These are phyloP conservation scores for Phlogophora meticulosa DNA, from an alignment of 2,888 invertebrate genomes.

Conservation along the genomic window DNA sequence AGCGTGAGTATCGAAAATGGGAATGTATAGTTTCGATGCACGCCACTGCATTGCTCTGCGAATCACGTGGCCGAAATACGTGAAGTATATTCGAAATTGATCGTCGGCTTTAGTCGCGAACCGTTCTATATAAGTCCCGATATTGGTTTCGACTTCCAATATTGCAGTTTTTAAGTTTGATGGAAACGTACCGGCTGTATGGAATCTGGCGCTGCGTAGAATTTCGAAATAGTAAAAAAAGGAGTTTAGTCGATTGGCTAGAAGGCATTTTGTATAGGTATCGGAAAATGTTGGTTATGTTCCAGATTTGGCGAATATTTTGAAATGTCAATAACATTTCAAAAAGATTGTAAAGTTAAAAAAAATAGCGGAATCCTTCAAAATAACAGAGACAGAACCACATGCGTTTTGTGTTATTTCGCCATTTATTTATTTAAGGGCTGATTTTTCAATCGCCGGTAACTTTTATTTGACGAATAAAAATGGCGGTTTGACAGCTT, in stretches of 20 bases:
- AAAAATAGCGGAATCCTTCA: too few relatives aligned
- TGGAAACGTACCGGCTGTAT: constrained; percentile 42
- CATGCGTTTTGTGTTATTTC: too few relatives aligned
- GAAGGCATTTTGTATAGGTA: neutral
- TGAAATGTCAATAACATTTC: too few relatives aligned
- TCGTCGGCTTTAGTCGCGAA: constrained; percentile 59
- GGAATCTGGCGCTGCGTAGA: constrained; percentile 16
- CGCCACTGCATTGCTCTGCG: constrained; percentile 59
- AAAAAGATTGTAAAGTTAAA: constrained; percentile 7
- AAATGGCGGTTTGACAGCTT: too few relatives aligned
- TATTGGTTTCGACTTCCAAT: constrained; percentile 69
- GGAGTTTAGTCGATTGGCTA: constrained; percentile 17
- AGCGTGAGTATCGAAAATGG: constrained; percentile 38
- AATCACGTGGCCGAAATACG: constrained; percentile 63
- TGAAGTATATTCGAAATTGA: constrained; percentile 66
- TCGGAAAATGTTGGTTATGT: constrained; percentile 12
- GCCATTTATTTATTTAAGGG: too few relatives aligned
- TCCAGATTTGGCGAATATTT: constrained; percentile 3
- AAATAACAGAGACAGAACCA: too few relatives aligned
- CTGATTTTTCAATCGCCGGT: too few relatives aligned
- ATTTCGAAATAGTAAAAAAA: constrained; percentile 41
- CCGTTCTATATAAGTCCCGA: constrained; percentile 59
- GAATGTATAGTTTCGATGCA: constrained; percentile 45
- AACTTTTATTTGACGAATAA: too few relatives aligned
- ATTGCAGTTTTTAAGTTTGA: constrained; percentile 70